Conservation (phyloP, 2,797 vertebrate genomes). For the Anas bernieri region DNA sequence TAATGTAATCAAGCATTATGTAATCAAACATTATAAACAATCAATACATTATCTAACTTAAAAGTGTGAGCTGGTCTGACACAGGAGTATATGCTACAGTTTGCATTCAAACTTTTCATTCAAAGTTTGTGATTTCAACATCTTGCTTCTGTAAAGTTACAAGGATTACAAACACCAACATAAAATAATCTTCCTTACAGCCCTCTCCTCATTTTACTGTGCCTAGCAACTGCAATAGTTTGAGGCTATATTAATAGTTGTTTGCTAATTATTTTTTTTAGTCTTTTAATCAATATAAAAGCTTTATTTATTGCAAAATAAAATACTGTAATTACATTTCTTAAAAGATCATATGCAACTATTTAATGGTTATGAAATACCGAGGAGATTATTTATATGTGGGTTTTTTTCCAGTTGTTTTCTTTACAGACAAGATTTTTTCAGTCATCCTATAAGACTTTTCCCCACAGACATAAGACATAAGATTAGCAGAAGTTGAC, state of each 20-base stretch:
- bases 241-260: not conserved
- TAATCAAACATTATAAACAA: too few relatives aligned
- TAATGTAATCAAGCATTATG: too few relatives aligned
- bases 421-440: not conserved
- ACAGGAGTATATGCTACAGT: not conserved
- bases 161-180: not conserved
- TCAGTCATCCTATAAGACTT: not conserved
- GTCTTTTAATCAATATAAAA: not conserved
- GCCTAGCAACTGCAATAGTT: not conserved
- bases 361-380: not conserved
- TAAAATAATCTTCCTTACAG: not conserved
- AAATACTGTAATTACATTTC: not conserved
- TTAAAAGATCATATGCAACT: not conserved
- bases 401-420: not conserved
- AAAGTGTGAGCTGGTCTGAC: not conserved
- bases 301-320: not conserved
- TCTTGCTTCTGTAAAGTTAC: not conserved
- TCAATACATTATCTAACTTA: not conserved
- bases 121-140: not conserved
- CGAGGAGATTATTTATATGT: not conserved
- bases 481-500: not conserved
- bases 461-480: not conserved
- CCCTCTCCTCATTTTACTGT: not conserved
- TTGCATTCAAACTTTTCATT: not conserved
- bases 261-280: not conserved